Conservation (phyloP, 2,888 invertebrate species). For the Nyleta sp. region DNA sequence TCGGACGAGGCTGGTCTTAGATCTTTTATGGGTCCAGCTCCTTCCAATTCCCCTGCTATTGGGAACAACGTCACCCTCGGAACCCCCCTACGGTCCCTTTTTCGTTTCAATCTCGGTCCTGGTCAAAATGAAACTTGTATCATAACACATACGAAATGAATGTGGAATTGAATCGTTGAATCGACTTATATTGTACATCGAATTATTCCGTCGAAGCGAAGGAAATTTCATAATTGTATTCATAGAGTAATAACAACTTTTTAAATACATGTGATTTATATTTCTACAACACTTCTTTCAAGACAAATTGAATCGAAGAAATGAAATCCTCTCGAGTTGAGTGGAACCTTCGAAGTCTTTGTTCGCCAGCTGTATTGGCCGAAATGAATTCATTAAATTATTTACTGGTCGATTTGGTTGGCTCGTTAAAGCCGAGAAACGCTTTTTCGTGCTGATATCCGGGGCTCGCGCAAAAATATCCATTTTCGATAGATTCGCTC, state of each 20-base stretch:
- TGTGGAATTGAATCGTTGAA: no score
- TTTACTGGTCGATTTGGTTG: neutral
- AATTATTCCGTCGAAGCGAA: no score
- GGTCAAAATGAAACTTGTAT: neutral
- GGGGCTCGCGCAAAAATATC: constrained; percentile 47
- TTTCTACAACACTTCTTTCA: no score
- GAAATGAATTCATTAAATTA: constrained; percentile 28
- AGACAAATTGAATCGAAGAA: no score
- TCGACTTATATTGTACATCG: no score
- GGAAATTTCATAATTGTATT: no score
- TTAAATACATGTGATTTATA: no score
- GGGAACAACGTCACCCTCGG: constrained; percentile 28
- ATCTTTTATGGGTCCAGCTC: constrained; percentile 70
- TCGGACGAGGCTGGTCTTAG: constrained; percentile 75
- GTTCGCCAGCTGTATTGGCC: no score
- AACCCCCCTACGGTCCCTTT: neutral
- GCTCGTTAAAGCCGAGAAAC: constrained; percentile 18
- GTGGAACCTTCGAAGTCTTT: neutral
- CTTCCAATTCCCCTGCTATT: constrained; percentile 33
- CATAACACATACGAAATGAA: neutral
- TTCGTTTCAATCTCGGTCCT: no score
- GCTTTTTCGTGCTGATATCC: constrained; percentile 26
- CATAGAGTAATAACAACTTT: no score
- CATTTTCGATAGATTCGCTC: constrained; percentile 52
- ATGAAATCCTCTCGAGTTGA: no score